Evolutionary conservation across 2,888 invertebrate species (phyloP).

Genomic region (Toxonevra muliebris): DNA sequence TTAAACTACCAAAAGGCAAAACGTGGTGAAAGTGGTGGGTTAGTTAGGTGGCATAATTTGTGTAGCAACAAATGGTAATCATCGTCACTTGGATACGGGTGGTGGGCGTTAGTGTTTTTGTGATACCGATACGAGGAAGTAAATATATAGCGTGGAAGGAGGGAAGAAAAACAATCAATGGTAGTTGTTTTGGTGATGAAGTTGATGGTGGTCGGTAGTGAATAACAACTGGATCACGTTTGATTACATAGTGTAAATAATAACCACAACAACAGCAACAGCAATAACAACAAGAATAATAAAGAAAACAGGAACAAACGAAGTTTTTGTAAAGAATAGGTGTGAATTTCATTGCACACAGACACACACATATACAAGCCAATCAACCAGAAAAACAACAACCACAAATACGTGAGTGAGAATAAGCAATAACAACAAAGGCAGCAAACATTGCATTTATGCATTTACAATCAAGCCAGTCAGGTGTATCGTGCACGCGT

Average conservation of each 20-base stretch:
- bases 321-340: not conserved
- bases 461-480: not conserved
- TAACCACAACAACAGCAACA: constrained; percentile 23
- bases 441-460: no score
- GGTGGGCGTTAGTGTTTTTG: not conserved
- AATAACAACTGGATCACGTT: constrained; percentile 50
- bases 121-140: not conserved
- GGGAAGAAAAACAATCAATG: not conserved
- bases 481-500: constrained; percentile 1
- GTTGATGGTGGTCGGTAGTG: constrained; percentile 11
- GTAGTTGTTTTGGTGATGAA: not conserved
- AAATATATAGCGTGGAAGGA: not conserved
- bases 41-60: not conserved
- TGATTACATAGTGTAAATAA: constrained; percentile 61
- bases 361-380: constrained; percentile 49
- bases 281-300: not conserved
- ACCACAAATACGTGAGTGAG: constrained; percentile 17
- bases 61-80: constrained; percentile 14
- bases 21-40: constrained; percentile 19
- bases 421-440: not conserved
- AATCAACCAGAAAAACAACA: constrained; percentile 24
- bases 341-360: constrained; percentile 33
- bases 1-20: constrained; percentile 44
- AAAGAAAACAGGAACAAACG: constrained; percentile 32
- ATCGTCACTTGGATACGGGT: constrained; percentile 1